Conservation (phyloP, 23 tunicate species). For the Trididemnum nubilum region DNA sequence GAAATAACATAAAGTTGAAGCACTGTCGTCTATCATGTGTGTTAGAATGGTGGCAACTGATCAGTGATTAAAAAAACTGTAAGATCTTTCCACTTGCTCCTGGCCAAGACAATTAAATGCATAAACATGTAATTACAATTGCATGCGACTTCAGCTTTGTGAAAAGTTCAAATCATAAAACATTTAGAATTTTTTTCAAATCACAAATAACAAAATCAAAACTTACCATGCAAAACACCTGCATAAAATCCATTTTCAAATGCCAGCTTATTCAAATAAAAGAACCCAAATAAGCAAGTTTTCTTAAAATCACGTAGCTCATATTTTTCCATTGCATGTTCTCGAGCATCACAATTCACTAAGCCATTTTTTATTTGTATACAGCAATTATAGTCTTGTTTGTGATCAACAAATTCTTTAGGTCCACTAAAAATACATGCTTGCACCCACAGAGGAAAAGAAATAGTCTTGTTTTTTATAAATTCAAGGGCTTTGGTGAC, state of each 20-base stretch:
- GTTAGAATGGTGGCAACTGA: too few species aligned
- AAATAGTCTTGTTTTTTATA: background rate
- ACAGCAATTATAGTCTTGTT: constrained; percentile 1
- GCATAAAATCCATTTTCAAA: background rate
- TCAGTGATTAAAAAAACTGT: too few species aligned
- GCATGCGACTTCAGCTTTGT: too few species aligned
- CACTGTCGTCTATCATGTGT: too few species aligned
- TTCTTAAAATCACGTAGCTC: background rate
- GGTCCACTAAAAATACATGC: constrained; percentile 27
- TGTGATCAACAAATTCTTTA: background rate
- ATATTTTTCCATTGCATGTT: background rate
- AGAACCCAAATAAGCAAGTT: background rate
- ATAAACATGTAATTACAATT: too few species aligned
- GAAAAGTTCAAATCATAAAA: too few species aligned
- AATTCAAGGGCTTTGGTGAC: constrained; percentile 7
- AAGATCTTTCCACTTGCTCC: too few species aligned
- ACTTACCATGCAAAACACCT: background rate
- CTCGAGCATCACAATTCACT: background rate
- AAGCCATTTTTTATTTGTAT: background rate
- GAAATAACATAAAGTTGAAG: too few species aligned
- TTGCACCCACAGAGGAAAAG: constrained; percentile 28
- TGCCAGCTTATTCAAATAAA: background rate
- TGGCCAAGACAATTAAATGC: too few species aligned
- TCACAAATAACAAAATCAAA: too few species aligned
- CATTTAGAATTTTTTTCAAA: too few species aligned